Conservation (phyloP, 2,797 vertebrate species). For the Sciurus carolinensis region DNA sequence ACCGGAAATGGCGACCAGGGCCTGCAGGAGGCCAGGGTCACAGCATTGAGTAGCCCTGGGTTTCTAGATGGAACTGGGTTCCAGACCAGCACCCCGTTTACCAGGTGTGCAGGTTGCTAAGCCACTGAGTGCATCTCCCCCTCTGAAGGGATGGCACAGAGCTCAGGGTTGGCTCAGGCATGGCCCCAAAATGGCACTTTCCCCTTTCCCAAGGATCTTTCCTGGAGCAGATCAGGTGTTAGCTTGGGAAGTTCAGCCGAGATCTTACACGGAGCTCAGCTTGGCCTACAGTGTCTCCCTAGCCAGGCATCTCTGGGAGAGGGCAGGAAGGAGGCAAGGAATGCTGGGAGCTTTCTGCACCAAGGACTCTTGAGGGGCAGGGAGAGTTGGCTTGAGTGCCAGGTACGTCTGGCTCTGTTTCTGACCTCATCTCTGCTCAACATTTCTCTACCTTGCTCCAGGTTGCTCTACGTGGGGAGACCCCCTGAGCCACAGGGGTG, state of each 20-base stretch:
- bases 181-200: background rate
- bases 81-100: background rate
- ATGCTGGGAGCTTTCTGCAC: background rate
- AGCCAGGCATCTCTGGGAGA: background rate
- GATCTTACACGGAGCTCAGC: background rate
- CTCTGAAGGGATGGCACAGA: background rate
- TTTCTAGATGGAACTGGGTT: background rate
- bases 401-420: background rate
- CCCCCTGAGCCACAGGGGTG: background rate
- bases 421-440: background rate
- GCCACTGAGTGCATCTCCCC: accelerated
- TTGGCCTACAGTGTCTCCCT: background rate
- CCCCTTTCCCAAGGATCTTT: background rate
- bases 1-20: too few species aligned
- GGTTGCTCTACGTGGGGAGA: background rate
- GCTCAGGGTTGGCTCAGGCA: background rate
- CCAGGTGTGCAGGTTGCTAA: background rate
- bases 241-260: background rate
- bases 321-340: background rate
- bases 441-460: background rate
- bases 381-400: background rate
- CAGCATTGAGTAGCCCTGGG: background rate
- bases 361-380: background rate
- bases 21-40: background rate
- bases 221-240: background rate